A percentile compares a stretch with the other conserved stretches of the same genome.
These are phyloP conservation scores for Tiliqua scincoides DNA, from an alignment of 2,113 vertebrate genomes.

Conservation along the genomic window DNA sequence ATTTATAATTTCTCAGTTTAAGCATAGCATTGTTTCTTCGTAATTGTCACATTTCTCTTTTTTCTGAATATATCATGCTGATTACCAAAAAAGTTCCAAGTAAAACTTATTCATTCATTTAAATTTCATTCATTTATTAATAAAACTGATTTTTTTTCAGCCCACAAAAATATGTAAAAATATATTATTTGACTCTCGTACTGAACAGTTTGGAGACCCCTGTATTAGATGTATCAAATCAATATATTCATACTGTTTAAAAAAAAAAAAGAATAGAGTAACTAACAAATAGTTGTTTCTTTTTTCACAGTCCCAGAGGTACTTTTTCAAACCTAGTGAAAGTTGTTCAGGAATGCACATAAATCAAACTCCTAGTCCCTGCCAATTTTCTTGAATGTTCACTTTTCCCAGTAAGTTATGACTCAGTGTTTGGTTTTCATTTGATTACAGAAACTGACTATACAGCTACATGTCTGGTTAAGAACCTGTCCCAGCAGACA, in stretches of 20 bases:
- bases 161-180: too few relatives aligned
- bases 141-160: too few relatives aligned
- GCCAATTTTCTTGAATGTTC: slow-evolving; percentile 64
- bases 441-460: slow-evolving; percentile 53
- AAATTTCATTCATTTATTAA: too few relatives aligned
- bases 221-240: not conserved
- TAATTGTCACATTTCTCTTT: too few relatives aligned
- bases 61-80: too few relatives aligned
- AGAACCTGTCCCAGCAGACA: slow-evolving; percentile 47
- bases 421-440: slow-evolving; percentile 53
- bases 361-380: slow-evolving; percentile 55
- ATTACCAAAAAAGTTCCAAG: too few relatives aligned
- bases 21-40: too few relatives aligned
- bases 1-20: too few relatives aligned
- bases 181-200: too few relatives aligned
- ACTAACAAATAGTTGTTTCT: slow-evolving; percentile 57
- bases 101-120: too few relatives aligned
- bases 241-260: not conserved
- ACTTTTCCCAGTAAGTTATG: slow-evolving; percentile 65
- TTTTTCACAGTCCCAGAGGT: slow-evolving; percentile 39
- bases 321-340: slow-evolving; percentile 43
- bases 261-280: slow-evolving; percentile 39
- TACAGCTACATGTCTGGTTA: slow-evolving; percentile 53
- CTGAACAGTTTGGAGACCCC: too few relatives aligned
- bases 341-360: slow-evolving; percentile 66